These are phyloP conservation scores for Sclerodermus sp. DNA, from an alignment of 2,888 invertebrate genomes.

Conservation along the genomic window DNA sequence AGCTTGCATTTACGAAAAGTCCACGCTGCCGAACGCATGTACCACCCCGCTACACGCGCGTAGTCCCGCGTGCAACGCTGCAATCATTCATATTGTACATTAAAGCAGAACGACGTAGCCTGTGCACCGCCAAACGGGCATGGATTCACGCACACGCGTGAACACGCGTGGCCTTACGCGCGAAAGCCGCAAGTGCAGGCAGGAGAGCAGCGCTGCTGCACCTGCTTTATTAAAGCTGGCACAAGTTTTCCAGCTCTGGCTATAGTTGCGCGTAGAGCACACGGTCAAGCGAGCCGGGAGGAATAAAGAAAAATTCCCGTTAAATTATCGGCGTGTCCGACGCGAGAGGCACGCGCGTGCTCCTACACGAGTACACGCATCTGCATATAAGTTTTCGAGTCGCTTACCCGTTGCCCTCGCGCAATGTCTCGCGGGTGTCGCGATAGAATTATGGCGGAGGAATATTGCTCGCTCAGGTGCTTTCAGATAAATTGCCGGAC, in stretches of 20 bases:
- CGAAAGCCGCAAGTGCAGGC: too few relatives aligned
- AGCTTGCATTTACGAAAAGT: too few relatives aligned
- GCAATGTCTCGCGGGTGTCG: too few relatives aligned
- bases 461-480: too few relatives aligned
- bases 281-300: background rate
- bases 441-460: too few relatives aligned
- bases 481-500: too few relatives aligned
- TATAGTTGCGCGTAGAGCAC: conserved; percentile 12
- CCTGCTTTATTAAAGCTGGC: conserved; percentile 42
- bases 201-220: too few relatives aligned
- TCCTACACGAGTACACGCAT: too few relatives aligned
- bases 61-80: conserved; percentile 10
- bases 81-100: conserved; percentile 38
- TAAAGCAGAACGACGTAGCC: conserved; percentile 25
- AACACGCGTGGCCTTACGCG: too few relatives aligned
- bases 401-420: too few relatives aligned
- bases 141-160: too few relatives aligned
- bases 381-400: too few relatives aligned
- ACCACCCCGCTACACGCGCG: conserved; percentile 3
- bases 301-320: conserved; percentile 10
- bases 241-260: conserved; percentile 24
- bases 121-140: background rate
- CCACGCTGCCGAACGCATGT: conserved; percentile 1
- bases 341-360: conserved; percentile 1
- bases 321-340: conserved; percentile 29